Evolutionary conservation across 1,140 invertebrate genomes (phyloP).

Genomic region (Bradysia coprophila): DNA sequence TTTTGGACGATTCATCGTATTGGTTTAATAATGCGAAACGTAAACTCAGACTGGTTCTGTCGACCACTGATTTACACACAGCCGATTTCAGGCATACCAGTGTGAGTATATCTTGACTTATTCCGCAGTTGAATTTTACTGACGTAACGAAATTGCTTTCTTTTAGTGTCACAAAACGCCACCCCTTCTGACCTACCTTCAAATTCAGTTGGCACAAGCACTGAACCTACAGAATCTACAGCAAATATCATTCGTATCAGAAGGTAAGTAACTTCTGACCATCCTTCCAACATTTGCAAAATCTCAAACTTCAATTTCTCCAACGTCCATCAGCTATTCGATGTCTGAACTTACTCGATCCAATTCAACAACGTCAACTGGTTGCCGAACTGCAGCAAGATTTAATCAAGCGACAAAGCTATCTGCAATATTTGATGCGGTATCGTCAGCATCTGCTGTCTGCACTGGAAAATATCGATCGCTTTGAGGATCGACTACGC

Average conservation of each 20-base stretch:
- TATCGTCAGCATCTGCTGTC: constrained; percentile 66
- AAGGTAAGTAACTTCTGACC: too few species aligned
- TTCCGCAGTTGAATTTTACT: too few species aligned
- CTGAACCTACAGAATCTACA: constrained; percentile 67
- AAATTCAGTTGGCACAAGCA: constrained; percentile 71
- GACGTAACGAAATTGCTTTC: too few species aligned
- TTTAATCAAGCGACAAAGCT: constrained; percentile 56
- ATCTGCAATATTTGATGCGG: constrained; percentile 68
- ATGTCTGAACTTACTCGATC: constrained; percentile 56
- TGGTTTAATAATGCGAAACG: constrained; percentile 76
- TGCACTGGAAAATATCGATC: constrained; percentile 59
- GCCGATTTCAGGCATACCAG: constrained; percentile 21
- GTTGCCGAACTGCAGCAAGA: constrained; percentile 64
- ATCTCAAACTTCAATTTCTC: too few species aligned
- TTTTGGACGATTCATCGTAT: not conserved
- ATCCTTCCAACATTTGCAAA: too few species aligned
- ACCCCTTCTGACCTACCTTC: constrained; percentile 33
- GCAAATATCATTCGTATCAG: constrained; percentile 59
- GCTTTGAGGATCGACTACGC: constrained; percentile 42
- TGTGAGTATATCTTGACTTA: constrained; percentile 4
- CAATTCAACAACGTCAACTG: constrained; percentile 53
- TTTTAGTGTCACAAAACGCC: constrained; percentile 13
- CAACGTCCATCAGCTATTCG: constrained; percentile 59
- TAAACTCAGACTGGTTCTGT: constrained; percentile 80
- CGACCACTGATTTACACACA: constrained; percentile 51